A percentile compares a stretch with the other conserved stretches of the same genome.
Conservation (phyloP, 2,888 invertebrate species). For the Erebia palarica region DNA sequence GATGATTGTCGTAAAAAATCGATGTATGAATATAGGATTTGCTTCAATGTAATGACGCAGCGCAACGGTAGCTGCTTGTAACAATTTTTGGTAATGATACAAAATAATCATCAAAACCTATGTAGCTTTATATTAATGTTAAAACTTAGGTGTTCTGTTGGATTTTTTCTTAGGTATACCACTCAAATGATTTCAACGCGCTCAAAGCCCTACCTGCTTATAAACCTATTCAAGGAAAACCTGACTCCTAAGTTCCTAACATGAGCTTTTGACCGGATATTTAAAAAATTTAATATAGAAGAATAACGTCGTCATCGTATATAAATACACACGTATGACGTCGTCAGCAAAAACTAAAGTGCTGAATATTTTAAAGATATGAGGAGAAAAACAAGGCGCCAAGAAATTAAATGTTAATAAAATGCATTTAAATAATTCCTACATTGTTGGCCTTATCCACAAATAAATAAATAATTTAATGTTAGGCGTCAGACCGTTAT, state of each 20-base stretch:
- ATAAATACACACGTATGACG: no score
- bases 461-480: conserved; percentile 26
- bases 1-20: conserved; percentile 67
- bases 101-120: neutral
- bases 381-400: neutral
- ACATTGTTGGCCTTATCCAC: conserved; percentile 23
- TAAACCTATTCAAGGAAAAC: no score
- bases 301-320: no score
- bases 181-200: no score
- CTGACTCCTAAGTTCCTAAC: no score
- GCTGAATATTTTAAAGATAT: neutral
- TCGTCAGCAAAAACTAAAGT: no score
- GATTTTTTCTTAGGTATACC: no score
- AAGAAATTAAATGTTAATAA: conserved; percentile 15
- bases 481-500: conserved; percentile 32
- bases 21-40: conserved; percentile 60
- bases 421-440: conserved; percentile 8
- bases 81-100: neutral
- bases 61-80: conserved; percentile 38
- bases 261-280: no score
- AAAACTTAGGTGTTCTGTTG: no score
- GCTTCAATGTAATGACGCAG: conserved; percentile 64
- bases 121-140: no score
- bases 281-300: no score
- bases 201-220: no score